Conservation (phyloP, 2,888 invertebrate species). For the Ophraella communa region DNA sequence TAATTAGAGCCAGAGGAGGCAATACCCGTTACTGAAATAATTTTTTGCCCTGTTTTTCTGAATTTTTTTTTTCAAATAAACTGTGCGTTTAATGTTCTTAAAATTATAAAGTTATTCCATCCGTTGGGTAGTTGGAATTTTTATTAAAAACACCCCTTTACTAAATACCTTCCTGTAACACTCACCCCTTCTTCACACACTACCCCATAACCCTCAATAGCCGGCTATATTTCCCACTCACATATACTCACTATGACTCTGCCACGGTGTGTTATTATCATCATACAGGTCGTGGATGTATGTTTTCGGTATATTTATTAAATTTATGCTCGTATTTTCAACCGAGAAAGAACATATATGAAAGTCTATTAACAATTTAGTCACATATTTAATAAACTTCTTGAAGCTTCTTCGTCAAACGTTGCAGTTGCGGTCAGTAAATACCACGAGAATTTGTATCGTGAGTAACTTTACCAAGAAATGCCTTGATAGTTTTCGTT, state of each 20-base stretch:
- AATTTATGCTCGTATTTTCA: conserved; percentile 40
- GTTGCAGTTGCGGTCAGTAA: background rate
- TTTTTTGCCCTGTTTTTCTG: no score
- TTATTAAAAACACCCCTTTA: no score
- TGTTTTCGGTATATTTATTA: conserved; percentile 43
- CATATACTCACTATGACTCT: conserved; percentile 19
- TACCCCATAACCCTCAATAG: conserved; percentile 39
- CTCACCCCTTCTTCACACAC: conserved; percentile 19
- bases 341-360: conserved; percentile 32
- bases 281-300: conserved; percentile 30
- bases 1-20: no score
- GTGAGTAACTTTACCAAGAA: background rate
- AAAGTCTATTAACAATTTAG: no score
- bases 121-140: no score
- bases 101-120: no score
- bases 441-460: background rate
- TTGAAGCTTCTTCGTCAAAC: no score
- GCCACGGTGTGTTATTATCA: conserved; percentile 33
- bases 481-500: background rate
- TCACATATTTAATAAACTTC: no score
- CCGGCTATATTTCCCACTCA: conserved; percentile 32
- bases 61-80: no score
- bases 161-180: conserved; percentile 9
- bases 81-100: no score
- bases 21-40: no score